These are phyloP conservation scores for Hoplostethus mediterraneus DNA, from an alignment of 2,797 vertebrate species.

Conservation along the genomic window DNA sequence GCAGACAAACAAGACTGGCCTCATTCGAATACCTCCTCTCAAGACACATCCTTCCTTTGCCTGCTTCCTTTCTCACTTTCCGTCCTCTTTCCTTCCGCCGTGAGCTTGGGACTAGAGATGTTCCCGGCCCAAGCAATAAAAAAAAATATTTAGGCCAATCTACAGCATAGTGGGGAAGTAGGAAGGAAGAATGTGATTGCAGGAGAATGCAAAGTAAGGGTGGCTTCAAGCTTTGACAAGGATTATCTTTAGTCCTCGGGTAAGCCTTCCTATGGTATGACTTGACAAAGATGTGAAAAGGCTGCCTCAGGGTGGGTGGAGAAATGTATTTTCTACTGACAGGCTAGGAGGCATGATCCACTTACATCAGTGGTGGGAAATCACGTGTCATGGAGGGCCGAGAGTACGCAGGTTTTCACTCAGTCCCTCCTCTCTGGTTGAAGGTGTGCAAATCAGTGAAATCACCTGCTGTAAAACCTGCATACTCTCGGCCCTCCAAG, in stretches of 20 bases:
- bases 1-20: conserved; percentile 61
- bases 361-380: too few relatives aligned
- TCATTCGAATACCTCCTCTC: conserved; percentile 61
- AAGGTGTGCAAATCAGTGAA: too few relatives aligned
- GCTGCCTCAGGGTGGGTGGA: neutral
- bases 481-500: too few relatives aligned
- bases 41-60: conserved; percentile 72
- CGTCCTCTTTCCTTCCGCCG: conserved; percentile 63
- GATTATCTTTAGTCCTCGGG: conserved; percentile 7
- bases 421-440: too few relatives aligned
- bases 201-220: neutral
- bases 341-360: too few relatives aligned
- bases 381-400: too few relatives aligned
- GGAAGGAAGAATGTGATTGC: conserved; percentile 8
- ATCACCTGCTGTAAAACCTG: too few relatives aligned
- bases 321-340: neutral
- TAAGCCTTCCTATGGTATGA: neutral
- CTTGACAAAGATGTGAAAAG: conserved; percentile 28
- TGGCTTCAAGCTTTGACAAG: conserved; percentile 1
- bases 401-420: too few relatives aligned
- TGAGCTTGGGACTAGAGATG: conserved; percentile 52
- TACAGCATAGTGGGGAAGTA: neutral
- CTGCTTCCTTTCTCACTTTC: conserved; percentile 64
- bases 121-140: conserved; percentile 10
- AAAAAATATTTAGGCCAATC: neutral